Base-by-base conservation (phyloP, 2,888 invertebrate species). In the Leptopilina drosophilae region DNA sequence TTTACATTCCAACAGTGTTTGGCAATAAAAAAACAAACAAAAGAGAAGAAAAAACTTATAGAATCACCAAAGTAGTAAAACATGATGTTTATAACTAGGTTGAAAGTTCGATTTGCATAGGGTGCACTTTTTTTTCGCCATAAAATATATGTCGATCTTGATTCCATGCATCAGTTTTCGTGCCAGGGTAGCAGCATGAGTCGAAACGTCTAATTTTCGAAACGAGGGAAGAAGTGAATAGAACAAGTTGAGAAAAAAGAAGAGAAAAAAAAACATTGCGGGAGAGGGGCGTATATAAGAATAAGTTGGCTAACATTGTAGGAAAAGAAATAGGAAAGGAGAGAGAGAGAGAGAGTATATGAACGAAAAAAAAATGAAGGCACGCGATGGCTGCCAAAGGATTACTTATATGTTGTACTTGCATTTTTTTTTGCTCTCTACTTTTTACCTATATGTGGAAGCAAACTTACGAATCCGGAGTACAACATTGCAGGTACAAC, bases 181-280 rank as follows among this genome's bases (percentile, higher is more conserved):
- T 76, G 20, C 76, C 76, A 62, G 64, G 64, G 20, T 76, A 76
- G 42, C 42, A 76, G 42, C 42, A 33, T n/a, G 46, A 64, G 42
- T 77, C 64, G 81, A 75, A 78, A 75, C 78, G 67, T 81, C 82
- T 81, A 82, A 82, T 82, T 82, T 81, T 77, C 79, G 59, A 66
- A 73, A 53, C 62, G 79, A 73, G 76, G 80, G 77, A 77, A 33
- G 33, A 33, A 59, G 76, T 46, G 64, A 76, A 64, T 46, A 42
- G 49, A 42, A 62, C 76, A 76, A 3, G 33, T 33, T 33, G 33
- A 33, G 5, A 33, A 33, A 33, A 33, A 5, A 33, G 33, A 33
- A 33, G 33, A 4, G 20, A 49, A 49, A 49, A 12, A 12, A 49
- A 12, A 11, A 11, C 2, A 11, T 49, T 49, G 49, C 2, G 49